Evolutionary conservation across 2,797 vertebrate genomes (phyloP).

Genomic region (Carapus acus): DNA sequence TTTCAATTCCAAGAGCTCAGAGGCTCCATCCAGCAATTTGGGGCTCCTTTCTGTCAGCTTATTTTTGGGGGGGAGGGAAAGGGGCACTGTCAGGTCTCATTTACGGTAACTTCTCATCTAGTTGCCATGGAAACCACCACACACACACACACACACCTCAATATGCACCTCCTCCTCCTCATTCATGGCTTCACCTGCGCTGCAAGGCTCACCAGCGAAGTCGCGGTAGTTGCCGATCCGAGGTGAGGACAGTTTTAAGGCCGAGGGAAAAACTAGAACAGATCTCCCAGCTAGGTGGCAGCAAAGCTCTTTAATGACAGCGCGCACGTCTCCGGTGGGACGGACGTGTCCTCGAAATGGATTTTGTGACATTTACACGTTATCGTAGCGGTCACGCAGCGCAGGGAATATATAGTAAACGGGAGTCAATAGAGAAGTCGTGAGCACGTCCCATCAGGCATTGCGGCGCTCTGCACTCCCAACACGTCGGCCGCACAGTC

Average conservation of each 20-base stretch:
- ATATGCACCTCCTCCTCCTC: not conserved
- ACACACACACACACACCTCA: not conserved
- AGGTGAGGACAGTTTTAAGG: no score
- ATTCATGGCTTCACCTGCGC: not conserved
- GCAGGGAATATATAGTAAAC: not conserved
- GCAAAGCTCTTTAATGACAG: no score
- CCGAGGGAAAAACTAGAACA: no score
- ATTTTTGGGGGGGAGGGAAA: not conserved
- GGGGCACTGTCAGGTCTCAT: not conserved
- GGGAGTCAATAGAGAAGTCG: not conserved
- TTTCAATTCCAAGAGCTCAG: slow-evolving; percentile 32
- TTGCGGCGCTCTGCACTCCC: no score
- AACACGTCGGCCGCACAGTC: no score
- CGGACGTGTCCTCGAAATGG: not conserved
- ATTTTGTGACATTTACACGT: not conserved
- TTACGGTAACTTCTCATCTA: not conserved
- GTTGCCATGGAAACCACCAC: not conserved
- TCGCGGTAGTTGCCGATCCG: no score
- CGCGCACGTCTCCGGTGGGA: no score
- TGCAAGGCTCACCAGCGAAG: no score
- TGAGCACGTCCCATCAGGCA: no score
- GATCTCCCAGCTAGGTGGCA: no score
- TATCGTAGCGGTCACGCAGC: not conserved
- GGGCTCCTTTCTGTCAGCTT: not conserved
- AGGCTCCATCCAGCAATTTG: not conserved